Conservation (phyloP, 1,140 invertebrate species). For the Condylostylus longicornis region DNA sequence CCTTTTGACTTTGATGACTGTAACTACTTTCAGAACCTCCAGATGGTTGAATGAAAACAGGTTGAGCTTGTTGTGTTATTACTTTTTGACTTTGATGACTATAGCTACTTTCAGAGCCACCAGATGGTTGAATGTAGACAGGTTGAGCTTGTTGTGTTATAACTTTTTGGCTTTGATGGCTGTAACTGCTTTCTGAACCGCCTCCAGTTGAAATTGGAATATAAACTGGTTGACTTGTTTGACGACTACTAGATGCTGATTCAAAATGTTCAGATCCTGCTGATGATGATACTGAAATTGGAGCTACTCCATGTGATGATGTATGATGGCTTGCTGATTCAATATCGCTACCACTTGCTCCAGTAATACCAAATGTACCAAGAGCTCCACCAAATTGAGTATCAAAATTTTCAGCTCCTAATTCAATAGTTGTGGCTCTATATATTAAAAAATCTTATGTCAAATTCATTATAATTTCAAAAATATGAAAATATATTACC, state of each 20-base stretch:
- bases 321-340: too few relatives aligned
- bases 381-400: constrained; percentile 7
- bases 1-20: constrained; percentile 5
- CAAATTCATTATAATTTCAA: too few relatives aligned
- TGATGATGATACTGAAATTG: too few relatives aligned
- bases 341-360: constrained; percentile 12
- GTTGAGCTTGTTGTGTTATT: not conserved
- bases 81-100: constrained; percentile 6
- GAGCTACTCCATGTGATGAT: too few relatives aligned
- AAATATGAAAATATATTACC: too few relatives aligned
- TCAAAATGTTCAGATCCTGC: too few relatives aligned
- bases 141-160: constrained; percentile 2
- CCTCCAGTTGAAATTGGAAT: constrained; percentile 5
- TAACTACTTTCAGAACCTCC: constrained; percentile 6
- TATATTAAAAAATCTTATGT: too few relatives aligned
- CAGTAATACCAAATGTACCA: constrained; percentile 9
- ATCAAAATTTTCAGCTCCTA: constrained; percentile 2
- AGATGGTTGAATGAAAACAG: not conserved
- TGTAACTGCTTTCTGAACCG: not conserved
- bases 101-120: constrained; percentile 5
- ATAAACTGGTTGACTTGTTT: constrained; percentile 6
- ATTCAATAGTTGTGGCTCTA: too few relatives aligned
- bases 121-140: not conserved
- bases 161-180: constrained; percentile 6
- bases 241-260: too few relatives aligned